Conservation (phyloP, 2,113 vertebrate genomes). For the Scomber japonicus region DNA sequence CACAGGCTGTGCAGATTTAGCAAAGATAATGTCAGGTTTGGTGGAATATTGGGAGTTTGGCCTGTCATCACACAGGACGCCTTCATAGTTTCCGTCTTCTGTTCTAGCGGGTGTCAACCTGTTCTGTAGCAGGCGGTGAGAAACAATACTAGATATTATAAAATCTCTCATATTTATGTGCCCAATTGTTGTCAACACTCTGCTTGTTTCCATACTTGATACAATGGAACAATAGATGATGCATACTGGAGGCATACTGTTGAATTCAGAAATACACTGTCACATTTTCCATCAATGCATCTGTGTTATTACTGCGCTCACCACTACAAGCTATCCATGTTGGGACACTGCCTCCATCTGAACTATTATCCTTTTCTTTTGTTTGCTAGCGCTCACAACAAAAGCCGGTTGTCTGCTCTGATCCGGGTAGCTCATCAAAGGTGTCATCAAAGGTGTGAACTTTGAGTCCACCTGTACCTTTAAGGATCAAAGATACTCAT, state of each 20-base stretch:
- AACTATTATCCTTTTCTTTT: conserved; percentile 53
- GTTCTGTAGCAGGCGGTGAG: conserved; percentile 15
- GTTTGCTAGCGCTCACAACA: conserved; percentile 58
- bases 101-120: neutral
- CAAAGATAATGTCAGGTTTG: conserved; percentile 13
- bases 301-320: neutral
- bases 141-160: neutral
- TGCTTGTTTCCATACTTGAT: neutral
- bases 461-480: conserved; percentile 72
- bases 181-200: neutral
- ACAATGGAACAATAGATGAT: neutral
- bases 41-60: conserved; percentile 8
- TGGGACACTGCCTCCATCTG: conserved; percentile 33
- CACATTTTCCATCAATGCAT: neutral
- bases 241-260: neutral
- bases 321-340: conserved; percentile 1
- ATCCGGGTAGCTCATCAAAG: conserved; percentile 37
- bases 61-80: neutral
- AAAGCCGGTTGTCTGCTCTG: conserved; percentile 54
- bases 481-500: conserved; percentile 74
- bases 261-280: neutral
- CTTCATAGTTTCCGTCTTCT: conserved; percentile 14
- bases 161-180: no score
- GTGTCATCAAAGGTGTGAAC: conserved; percentile 67
- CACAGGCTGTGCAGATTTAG: conserved; percentile 16